phyloP scores from a whole-genome alignment of 2,888 invertebrate species.

The Tenodera sinensis region DNA sequence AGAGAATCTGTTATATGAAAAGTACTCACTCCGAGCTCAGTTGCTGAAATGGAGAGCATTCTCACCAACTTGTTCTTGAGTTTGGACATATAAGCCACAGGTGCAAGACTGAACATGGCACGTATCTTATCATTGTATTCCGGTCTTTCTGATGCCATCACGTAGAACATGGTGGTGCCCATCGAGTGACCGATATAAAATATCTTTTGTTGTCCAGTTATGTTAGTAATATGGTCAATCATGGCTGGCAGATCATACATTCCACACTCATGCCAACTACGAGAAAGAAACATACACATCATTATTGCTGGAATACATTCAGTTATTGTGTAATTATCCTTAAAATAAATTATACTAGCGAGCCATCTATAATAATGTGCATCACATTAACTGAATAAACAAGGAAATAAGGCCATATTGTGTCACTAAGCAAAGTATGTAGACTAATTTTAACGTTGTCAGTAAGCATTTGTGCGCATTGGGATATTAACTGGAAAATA shows the following conservation, averaged over 20 bases:
- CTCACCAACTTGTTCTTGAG: neutral
- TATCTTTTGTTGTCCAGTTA: conserved; percentile 51
- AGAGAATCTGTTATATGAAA: too few species aligned
- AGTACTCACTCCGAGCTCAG: neutral
- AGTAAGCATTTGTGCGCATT: too few species aligned
- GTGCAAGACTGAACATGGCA: conserved; percentile 65
- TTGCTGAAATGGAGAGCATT: neutral
- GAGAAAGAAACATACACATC: conserved; percentile 33
- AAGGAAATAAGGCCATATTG: too few species aligned
- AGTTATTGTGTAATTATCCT: too few species aligned
- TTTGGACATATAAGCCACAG: conserved; percentile 54
- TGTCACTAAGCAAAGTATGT: too few species aligned
- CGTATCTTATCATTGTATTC: conserved; percentile 64
- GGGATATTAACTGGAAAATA: too few species aligned
- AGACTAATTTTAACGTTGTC: too few species aligned
- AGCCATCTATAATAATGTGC: too few species aligned
- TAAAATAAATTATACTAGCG: too few species aligned
- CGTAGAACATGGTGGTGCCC: conserved; percentile 76
- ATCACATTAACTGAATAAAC: too few species aligned
- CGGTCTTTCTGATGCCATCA: conserved; percentile 63
- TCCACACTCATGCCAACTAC: conserved; percentile 87
- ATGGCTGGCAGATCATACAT: conserved; percentile 81
- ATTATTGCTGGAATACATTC: neutral
- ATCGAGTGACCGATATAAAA: conserved; percentile 89
- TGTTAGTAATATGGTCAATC: conserved; percentile 63